Evolutionary conservation across 2,113 vertebrate species (phyloP).

Genomic region (Xenotilapia leptura): DNA sequence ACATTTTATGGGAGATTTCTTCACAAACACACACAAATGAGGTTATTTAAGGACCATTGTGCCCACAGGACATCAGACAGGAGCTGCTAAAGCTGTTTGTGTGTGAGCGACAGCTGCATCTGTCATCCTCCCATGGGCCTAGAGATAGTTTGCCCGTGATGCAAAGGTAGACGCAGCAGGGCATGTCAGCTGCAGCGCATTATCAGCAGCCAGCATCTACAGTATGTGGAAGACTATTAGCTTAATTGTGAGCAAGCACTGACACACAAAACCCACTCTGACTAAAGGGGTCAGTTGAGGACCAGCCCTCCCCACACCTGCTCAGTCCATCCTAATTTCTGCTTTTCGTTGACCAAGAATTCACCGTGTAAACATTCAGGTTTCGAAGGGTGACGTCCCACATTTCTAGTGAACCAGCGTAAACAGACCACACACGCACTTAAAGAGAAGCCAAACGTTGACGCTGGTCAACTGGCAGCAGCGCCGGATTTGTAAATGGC

Average conservation of each 20-base stretch:
- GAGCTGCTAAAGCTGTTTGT: background rate
- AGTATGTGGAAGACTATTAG: background rate
- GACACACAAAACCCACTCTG: background rate
- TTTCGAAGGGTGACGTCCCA: background rate
- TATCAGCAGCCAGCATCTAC: background rate
- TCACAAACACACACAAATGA: background rate
- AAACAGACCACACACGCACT: conserved; percentile 4
- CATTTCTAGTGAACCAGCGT: background rate
- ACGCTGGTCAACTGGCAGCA: background rate
- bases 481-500: background rate
- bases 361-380: background rate
- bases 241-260: background rate
- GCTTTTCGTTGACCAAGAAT: background rate
- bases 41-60: background rate
- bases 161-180: background rate
- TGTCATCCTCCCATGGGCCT: background rate
- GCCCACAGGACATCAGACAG: background rate
- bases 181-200: background rate
- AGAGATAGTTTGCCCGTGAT: conserved; percentile 11
- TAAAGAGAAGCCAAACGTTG: conserved; percentile 3
- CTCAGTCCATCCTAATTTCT: background rate
- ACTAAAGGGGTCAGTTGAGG: background rate
- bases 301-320: background rate
- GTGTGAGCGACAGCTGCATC: conserved; percentile 24
- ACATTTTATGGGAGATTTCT: background rate